Evolutionary conservation across 2,113 vertebrate species (phyloP).

Genomic region (Penelope pileata): DNA sequence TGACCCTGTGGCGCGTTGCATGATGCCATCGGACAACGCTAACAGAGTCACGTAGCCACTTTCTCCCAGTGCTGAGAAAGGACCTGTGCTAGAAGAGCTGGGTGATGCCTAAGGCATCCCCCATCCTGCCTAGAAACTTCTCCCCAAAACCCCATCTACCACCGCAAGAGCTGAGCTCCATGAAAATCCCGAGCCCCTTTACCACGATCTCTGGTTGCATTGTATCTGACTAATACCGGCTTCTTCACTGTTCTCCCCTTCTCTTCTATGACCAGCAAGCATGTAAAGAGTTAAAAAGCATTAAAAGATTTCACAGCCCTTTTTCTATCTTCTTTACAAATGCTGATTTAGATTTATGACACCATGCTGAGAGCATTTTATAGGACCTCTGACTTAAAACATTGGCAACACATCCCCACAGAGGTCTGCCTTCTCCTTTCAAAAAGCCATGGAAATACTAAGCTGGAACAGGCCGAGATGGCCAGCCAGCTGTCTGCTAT

Average conservation of each 20-base stretch:
- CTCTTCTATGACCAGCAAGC: not conserved
- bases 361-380: not conserved
- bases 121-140: not conserved
- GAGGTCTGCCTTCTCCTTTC: slow-evolving; percentile 21
- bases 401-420: not conserved
- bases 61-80: not conserved
- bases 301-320: not conserved
- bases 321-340: not conserved
- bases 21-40: not conserved
- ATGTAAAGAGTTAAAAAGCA: not conserved
- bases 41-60: fast-evolving
- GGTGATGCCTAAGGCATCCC: not conserved
- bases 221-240: not conserved
- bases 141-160: not conserved
- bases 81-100: not conserved
- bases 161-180: not conserved
- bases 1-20: not conserved
- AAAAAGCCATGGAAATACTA: not conserved
- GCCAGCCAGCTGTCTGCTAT: slow-evolving; percentile 37
- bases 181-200: not conserved
- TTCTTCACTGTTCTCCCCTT: not conserved
- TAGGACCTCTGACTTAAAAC: slow-evolving; percentile 7
- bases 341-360: not conserved
- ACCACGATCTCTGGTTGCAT: not conserved
- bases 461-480: not conserved